Evolutionary conservation across 1,140 invertebrate genomes (phyloP).

Genomic region (Drosophila takahashii): DNA sequence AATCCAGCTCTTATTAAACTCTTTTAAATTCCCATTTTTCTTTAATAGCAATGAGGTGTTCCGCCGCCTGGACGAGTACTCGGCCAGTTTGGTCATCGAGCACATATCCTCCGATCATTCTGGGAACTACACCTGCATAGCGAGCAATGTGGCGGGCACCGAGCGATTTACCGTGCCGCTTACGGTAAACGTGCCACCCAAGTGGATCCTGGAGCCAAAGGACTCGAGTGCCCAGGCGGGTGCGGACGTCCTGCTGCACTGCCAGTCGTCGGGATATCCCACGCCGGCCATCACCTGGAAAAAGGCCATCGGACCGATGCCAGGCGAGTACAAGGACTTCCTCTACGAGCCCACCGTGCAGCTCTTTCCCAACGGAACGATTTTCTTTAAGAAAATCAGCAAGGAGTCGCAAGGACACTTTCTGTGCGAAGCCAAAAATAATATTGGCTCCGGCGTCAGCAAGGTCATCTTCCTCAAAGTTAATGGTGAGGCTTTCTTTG

Average conservation of each 20-base stretch:
- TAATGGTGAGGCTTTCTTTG: slow-evolving; percentile 87
- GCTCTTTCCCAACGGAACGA: slow-evolving; percentile 92
- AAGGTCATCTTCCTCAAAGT: slow-evolving; percentile 95
- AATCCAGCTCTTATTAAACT: not conserved
- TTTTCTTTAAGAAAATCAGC: slow-evolving; percentile 91
- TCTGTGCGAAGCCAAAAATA: slow-evolving; percentile 96
- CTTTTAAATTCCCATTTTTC: not conserved
- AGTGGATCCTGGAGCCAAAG: slow-evolving; percentile 95
- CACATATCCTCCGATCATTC: slow-evolving; percentile 92
- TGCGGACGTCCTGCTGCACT: slow-evolving; percentile 93
- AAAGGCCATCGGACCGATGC: slow-evolving; percentile 92
- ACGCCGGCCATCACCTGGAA: slow-evolving; percentile 95
- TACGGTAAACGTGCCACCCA: slow-evolving; percentile 95
- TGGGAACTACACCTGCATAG: slow-evolving; percentile 95
- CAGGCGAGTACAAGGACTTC: slow-evolving; percentile 94
- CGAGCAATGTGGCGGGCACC: slow-evolving; percentile 92
- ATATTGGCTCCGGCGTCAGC: slow-evolving; percentile 94
- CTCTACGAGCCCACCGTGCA: slow-evolving; percentile 90
- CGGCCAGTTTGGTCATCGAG: slow-evolving; percentile 94
- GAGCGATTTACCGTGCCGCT: slow-evolving; percentile 91
- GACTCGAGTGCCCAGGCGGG: slow-evolving; percentile 94
- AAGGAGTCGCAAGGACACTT: slow-evolving; percentile 96
- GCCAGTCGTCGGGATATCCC: slow-evolving; percentile 96
- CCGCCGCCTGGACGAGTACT: slow-evolving; percentile 92
- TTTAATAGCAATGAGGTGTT: slow-evolving; percentile 84